phyloP scores from a whole-genome alignment of 2,113 vertebrate genomes.

The Cepphus grylle region DNA sequence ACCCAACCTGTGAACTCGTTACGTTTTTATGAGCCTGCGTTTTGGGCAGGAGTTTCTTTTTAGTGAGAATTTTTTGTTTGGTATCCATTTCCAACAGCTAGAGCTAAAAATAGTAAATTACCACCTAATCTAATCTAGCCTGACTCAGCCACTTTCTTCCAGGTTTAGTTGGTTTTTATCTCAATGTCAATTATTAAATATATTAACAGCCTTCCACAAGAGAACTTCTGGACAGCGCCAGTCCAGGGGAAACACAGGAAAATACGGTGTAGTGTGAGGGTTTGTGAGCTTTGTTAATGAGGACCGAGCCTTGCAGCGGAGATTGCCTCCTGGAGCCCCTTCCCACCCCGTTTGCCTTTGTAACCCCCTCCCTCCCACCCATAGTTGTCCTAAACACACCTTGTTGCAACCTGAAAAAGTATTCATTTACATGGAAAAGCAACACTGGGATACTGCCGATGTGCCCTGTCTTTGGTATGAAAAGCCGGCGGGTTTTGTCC shows the following conservation, averaged over 20 bases:
- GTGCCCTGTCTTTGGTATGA: not conserved
- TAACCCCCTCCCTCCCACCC: not conserved
- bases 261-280: not conserved
- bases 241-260: not conserved
- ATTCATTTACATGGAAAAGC: not conserved
- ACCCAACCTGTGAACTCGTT: not conserved
- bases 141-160: slow-evolving; percentile 9
- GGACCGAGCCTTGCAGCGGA: not conserved
- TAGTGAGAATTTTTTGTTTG: not conserved
- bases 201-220: not conserved
- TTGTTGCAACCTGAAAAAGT: not conserved
- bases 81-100: not conserved
- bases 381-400: not conserved
- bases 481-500: not conserved
- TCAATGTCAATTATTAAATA: not conserved
- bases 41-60: not conserved
- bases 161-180: not conserved
- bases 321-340: not conserved
- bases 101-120: not conserved
- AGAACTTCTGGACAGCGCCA: not conserved
- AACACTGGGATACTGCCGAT: not conserved
- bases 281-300: not conserved
- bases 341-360: not conserved
- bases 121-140: not conserved
- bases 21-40: not conserved